Evolutionary conservation across 2,888 invertebrate species (phyloP).

Genomic region (Eubasilissa splendida): DNA sequence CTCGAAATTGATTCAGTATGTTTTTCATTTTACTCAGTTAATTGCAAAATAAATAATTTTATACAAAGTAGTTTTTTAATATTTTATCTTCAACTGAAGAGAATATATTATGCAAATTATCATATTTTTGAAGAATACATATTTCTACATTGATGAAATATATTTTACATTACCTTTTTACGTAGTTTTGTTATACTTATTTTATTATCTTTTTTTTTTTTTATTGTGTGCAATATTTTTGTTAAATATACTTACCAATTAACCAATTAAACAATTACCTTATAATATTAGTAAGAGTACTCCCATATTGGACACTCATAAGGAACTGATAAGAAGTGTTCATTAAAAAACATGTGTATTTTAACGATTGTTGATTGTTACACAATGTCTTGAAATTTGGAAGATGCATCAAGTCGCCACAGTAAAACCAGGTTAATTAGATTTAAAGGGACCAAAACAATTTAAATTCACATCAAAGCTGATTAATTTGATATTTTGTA

Average conservation of each 20-base stretch:
- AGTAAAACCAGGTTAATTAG: too few relatives aligned
- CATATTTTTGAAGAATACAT: not conserved
- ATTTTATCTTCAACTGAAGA: too few relatives aligned
- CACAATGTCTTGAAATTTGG: too few relatives aligned
- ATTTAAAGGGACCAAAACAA: too few relatives aligned
- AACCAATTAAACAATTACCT: not conserved
- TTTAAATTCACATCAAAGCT: too few relatives aligned
- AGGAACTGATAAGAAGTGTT: slow-evolving; percentile 35
- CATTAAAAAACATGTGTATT: slow-evolving; percentile 25
- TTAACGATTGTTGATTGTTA: not conserved
- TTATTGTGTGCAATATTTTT: slow-evolving; percentile 15
- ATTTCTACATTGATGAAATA: not conserved
- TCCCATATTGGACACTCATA: slow-evolving; percentile 16
- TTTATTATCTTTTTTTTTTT: not conserved
- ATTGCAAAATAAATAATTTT: too few relatives aligned
- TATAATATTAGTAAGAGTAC: not conserved
- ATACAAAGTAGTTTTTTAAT: too few relatives aligned
- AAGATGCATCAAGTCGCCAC: too few relatives aligned
- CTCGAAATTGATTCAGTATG: too few relatives aligned
- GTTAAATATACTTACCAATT: not conserved
- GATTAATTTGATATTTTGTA: too few relatives aligned
- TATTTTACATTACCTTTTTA: not conserved
- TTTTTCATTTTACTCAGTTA: too few relatives aligned
- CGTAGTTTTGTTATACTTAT: not conserved
- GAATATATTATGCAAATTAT: too few relatives aligned